phyloP scores from a whole-genome alignment of 2,888 invertebrate genomes.

The Lochmaea crataegi region DNA sequence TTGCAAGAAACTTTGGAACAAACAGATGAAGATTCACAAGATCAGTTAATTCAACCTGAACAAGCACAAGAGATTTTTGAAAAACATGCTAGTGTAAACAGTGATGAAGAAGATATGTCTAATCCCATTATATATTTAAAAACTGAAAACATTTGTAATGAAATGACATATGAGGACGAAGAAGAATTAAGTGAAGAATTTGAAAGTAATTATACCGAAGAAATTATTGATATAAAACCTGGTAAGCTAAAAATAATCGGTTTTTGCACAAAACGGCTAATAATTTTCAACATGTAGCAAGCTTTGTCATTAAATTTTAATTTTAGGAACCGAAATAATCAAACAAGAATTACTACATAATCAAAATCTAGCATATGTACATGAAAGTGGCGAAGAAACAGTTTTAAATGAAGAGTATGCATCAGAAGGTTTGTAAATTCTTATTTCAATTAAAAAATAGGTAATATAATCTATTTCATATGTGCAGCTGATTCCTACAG shows the following conservation, averaged over 20 bases:
- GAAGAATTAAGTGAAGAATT: conserved; percentile 5
- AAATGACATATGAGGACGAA: conserved; percentile 13
- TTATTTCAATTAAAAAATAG: not conserved
- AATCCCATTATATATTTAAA: conserved; percentile 20
- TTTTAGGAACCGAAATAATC: not conserved
- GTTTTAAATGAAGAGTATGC: conserved; percentile 11
- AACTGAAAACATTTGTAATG: conserved; percentile 21
- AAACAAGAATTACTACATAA: conserved; percentile 19
- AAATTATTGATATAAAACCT: conserved; percentile 43
- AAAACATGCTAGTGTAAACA: not conserved
- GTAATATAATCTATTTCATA: too few relatives aligned
- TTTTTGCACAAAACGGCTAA: too few relatives aligned
- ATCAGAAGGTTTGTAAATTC: conserved; percentile 8
- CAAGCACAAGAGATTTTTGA: conserved; percentile 5
- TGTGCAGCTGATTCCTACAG: conserved; percentile 24
- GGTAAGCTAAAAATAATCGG: conserved; percentile 34
- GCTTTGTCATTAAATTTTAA: not conserved
- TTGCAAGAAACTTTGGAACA: conserved; percentile 25
- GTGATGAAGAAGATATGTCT: conserved; percentile 6
- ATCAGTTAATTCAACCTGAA: conserved; percentile 19
- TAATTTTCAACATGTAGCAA: too few relatives aligned
- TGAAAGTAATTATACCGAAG: conserved; percentile 28
- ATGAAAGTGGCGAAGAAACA: conserved; percentile 7
- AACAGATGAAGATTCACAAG: conserved; percentile 10
- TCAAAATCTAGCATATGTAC: not conserved